Evolutionary conservation across 1,140 invertebrate species (phyloP).

Genomic region (Polyergus mexicanus): DNA sequence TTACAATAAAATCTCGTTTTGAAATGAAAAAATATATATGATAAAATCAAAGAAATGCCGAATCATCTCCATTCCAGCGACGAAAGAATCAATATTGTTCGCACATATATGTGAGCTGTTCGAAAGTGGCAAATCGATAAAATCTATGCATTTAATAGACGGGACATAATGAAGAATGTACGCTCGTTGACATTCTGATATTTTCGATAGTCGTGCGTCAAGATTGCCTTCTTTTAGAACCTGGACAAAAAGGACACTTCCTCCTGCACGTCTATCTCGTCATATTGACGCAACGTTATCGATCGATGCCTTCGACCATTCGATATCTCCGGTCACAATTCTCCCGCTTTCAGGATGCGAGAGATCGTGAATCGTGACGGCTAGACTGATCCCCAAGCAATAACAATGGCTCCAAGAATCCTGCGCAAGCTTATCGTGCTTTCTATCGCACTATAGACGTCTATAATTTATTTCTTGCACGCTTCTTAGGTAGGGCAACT

Average conservation of each 20-base stretch:
- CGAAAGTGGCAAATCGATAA: background rate
- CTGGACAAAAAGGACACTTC: constrained; percentile 64
- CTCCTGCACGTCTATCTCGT: constrained; percentile 15
- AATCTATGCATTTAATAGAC: constrained; percentile 48
- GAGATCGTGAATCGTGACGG: constrained; percentile 32
- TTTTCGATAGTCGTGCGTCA: constrained; percentile 47
- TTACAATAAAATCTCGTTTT: background rate
- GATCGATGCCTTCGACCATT: constrained; percentile 57
- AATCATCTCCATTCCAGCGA: background rate
- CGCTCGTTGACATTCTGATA: constrained; percentile 47
- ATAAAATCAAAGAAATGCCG: background rate
- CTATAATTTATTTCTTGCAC: constrained; percentile 63
- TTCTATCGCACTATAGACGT: constrained; percentile 54
- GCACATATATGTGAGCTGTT: background rate
- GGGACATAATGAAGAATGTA: constrained; percentile 22
- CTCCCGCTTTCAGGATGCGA: constrained; percentile 58
- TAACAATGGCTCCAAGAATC: constrained; percentile 62
- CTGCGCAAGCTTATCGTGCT: constrained; percentile 60
- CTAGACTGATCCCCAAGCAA: constrained; percentile 11
- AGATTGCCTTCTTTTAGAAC: constrained; percentile 36
- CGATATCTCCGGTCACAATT: constrained; percentile 47
- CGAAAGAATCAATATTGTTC: background rate
- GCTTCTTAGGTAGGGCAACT: background rate
- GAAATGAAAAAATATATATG: background rate
- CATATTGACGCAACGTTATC: constrained; percentile 67